Conservation (phyloP, 2,797 vertebrate species). For the Dipus sagitta region DNA sequence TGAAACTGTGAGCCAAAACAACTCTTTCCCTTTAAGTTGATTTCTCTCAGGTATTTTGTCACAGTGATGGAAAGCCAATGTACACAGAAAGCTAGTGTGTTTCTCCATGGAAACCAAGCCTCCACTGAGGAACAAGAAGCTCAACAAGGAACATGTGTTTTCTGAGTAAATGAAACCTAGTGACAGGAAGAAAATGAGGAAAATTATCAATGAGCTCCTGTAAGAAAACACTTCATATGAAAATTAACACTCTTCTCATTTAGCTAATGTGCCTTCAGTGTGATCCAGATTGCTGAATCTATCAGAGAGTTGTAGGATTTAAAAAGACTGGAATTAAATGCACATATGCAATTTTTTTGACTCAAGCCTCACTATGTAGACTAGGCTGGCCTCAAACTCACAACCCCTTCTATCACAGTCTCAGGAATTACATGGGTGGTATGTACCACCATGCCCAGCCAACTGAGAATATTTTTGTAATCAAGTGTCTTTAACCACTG, state of each 20-base stretch:
- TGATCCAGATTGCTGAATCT: conserved; percentile 62
- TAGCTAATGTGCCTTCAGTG: conserved; percentile 68
- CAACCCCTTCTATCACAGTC: neutral
- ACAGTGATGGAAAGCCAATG: no score
- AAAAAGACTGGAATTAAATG: neutral
- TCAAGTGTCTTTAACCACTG: no score
- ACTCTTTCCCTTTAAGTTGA: no score
- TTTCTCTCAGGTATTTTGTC: no score
- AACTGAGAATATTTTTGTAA: neutral
- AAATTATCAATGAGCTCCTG: conserved; percentile 8
- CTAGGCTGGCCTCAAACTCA: neutral
- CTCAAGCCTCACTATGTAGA: no score
- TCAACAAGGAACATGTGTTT: conserved; percentile 48
- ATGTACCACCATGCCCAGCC: no score
- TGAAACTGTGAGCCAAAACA: no score
- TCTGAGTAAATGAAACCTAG: conserved; percentile 3
- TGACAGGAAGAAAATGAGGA: no score
- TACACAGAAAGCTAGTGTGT: neutral
- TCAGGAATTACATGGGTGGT: neutral
- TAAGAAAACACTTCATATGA: conserved; percentile 49
- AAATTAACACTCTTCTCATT: conserved; percentile 76
- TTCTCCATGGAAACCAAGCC: no score
- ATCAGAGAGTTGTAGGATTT: neutral
- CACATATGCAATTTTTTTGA: no score
- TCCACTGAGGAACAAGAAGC: conserved; percentile 70